phyloP scores from a whole-genome alignment of 2,797 vertebrate genomes.

The Gallinago solitaria region DNA sequence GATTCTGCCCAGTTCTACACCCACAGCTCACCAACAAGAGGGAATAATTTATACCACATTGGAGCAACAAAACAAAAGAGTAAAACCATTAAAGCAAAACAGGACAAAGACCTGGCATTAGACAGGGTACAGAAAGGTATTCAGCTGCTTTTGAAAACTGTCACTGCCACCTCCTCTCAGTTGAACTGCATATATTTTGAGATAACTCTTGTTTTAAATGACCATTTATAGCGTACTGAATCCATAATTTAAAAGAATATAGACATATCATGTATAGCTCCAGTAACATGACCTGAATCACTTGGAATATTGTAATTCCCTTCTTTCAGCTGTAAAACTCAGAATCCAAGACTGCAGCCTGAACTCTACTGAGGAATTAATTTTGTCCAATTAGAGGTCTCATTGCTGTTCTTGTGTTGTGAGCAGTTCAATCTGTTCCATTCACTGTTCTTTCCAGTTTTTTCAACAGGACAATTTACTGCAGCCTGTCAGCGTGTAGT shows the following conservation, averaged over 20 bases:
- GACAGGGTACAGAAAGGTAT: background rate
- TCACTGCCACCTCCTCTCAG: background rate
- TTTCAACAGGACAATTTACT: constrained; percentile 56
- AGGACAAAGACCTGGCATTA: background rate
- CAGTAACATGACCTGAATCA: background rate
- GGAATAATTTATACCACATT: background rate
- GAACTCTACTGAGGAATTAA: constrained; percentile 2
- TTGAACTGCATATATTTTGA: background rate
- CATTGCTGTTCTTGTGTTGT: background rate
- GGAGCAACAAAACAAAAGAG: background rate
- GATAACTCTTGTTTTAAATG: background rate
- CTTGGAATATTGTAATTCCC: background rate
- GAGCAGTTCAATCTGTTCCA: constrained; percentile 40
- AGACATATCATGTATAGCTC: background rate
- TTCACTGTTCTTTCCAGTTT: constrained; percentile 37
- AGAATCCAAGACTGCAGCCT: background rate
- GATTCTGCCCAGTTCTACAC: constrained; percentile 12
- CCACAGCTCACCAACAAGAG: background rate
- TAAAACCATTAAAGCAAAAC: background rate
- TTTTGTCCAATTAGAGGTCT: constrained; percentile 14
- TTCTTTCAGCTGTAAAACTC: background rate
- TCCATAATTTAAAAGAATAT: background rate
- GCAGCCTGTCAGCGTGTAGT: constrained; percentile 27
- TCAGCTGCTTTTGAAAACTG: background rate
- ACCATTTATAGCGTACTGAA: background rate